Evolutionary conservation across 2,113 vertebrate species (phyloP).

Genomic region (Mormoops blainvillei): DNA sequence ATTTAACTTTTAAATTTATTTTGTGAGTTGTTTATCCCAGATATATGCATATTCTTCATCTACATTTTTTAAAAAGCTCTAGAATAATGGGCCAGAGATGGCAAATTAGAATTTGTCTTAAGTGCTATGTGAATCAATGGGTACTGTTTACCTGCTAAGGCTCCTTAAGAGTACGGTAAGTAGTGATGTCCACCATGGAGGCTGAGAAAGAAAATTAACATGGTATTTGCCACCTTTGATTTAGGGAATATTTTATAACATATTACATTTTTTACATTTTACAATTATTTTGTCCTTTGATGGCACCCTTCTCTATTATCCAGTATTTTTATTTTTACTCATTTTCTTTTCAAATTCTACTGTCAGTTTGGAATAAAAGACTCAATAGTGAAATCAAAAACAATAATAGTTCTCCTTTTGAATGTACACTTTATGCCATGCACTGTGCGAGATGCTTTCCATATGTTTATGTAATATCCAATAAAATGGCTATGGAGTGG

Average conservation of each 20-base stretch:
- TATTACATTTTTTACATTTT: not conserved
- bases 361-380: not conserved
- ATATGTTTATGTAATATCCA: not conserved
- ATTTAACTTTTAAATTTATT: conserved; percentile 1
- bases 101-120: not conserved
- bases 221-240: not conserved
- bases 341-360: not conserved
- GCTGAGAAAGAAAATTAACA: not conserved
- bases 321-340: not conserved
- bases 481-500: not conserved
- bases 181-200: not conserved
- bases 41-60: not conserved
- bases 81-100: not conserved
- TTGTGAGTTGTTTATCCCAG: not conserved
- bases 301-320: not conserved
- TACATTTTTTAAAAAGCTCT: not conserved
- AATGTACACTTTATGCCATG: not conserved
- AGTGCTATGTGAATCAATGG: not conserved
- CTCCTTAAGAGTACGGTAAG: not conserved
- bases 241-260: not conserved
- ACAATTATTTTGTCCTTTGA: not conserved
- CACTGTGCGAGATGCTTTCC: not conserved
- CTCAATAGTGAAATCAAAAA: not conserved
- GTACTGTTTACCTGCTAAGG: not conserved
- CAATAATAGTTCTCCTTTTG: not conserved